phyloP scores from a whole-genome alignment of 53 echinoderm and acorn worm species.

The Patiria pectinifera region DNA sequence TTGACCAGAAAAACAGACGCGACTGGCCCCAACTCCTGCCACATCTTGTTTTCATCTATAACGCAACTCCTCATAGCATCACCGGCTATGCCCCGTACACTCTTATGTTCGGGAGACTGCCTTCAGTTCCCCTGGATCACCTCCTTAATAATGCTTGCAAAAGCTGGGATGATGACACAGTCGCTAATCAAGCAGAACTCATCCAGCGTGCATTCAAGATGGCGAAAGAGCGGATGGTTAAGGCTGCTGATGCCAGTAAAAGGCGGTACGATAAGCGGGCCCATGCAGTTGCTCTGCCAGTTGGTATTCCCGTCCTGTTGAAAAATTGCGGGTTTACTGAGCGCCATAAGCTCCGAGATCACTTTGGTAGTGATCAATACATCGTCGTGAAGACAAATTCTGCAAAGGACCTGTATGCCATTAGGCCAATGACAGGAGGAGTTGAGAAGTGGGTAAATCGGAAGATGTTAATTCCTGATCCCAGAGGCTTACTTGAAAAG shows the following conservation, averaged over 20 bases:
- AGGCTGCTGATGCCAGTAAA: not conserved
- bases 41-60: slow-evolving; percentile 47
- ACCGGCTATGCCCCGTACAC: slow-evolving; percentile 43
- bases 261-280: slow-evolving; percentile 32
- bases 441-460: slow-evolving; percentile 6
- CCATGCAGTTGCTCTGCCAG: not conserved
- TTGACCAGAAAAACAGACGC: slow-evolving; percentile 12
- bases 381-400: not conserved
- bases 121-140: slow-evolving; percentile 10
- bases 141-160: not conserved
- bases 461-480: slow-evolving; percentile 16
- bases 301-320: slow-evolving; percentile 34
- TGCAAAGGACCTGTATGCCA: not conserved
- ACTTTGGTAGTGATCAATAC: slow-evolving; percentile 27
- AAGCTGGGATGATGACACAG: slow-evolving; percentile 32
- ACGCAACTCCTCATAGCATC: slow-evolving; percentile 33
- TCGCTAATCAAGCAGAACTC: slow-evolving; percentile 8
- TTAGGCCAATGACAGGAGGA: not conserved
- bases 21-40: slow-evolving; percentile 57
- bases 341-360: slow-evolving; percentile 43
- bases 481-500: not conserved
- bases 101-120: slow-evolving; percentile 33
- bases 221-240: not conserved
- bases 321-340: slow-evolving; percentile 42
- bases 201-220: not conserved